Percentiles rank a stretch among this genome's conserved stretches.
These are phyloP conservation scores for Onthophagus taurus DNA, from an alignment of 1,140 invertebrate species.

Conservation along the genomic window DNA sequence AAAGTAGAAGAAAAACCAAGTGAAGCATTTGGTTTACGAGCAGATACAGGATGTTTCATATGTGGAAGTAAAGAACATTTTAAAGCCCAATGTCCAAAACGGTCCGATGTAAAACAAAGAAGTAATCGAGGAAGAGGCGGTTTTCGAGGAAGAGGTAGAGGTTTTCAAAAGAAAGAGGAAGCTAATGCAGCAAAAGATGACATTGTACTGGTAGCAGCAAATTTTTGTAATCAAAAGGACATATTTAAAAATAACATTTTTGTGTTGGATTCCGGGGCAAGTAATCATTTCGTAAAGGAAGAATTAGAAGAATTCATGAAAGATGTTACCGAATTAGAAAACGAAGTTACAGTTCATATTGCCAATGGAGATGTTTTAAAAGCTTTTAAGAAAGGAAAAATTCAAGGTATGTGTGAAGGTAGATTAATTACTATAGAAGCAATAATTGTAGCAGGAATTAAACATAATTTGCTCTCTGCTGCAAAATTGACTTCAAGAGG, in stretches of 20 bases:
- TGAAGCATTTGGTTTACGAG: conserved; percentile 9
- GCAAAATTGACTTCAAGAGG: conserved; percentile 6
- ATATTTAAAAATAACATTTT: conserved; percentile 1
- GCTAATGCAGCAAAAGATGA: conserved; percentile 9
- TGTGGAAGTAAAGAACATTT: conserved; percentile 10
- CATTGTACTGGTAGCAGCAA: conserved; percentile 7
- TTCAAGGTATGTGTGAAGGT: too few relatives aligned
- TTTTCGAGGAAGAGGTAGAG: background rate
- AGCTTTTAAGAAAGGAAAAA: conserved; percentile 3
- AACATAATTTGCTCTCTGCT: conserved; percentile 3
- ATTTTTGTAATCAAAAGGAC: background rate
- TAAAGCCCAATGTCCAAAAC: conserved; percentile 1
- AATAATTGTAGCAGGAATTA: background rate
- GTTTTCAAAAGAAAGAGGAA: background rate
- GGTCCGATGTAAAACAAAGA: too few relatives aligned
- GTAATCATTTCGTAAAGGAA: conserved; percentile 9
- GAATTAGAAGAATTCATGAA: conserved; percentile 10
- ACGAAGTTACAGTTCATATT: conserved; percentile 9
- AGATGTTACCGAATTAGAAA: conserved; percentile 8
- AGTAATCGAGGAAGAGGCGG: conserved; percentile 8
- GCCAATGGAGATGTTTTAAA: conserved; percentile 16
- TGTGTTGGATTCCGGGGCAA: conserved; percentile 17
- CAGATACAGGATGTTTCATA: conserved; percentile 9
- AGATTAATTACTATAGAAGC: background rate
- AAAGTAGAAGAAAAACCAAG: background rate